A percentile compares a stretch with the other conserved stretches of the same genome.
These are phyloP conservation scores for Toxonevra muliebris DNA, from an alignment of 2,888 invertebrate genomes.

Conservation along the genomic window DNA sequence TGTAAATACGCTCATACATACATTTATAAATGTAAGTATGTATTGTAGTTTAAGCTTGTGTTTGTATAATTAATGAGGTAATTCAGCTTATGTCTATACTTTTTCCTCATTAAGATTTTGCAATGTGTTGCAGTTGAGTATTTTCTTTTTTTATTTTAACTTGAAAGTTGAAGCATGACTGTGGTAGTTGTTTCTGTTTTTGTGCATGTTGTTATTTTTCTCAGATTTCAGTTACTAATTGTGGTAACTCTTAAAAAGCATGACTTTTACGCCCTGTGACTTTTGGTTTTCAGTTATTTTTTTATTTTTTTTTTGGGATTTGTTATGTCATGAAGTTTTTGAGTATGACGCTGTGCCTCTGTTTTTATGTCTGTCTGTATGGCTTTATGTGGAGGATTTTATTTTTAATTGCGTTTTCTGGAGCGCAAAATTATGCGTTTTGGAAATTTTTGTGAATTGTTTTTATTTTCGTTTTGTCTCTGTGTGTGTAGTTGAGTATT, in stretches of 20 bases:
- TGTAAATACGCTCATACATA: neutral
- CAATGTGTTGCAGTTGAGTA: slow-evolving; percentile 42
- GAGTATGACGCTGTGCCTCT: neutral
- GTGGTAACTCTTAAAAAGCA: neutral
- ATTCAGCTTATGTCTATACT: slow-evolving; percentile 15
- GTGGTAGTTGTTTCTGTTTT: neutral
- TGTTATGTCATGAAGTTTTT: slow-evolving; percentile 25
- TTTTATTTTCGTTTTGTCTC: neutral
- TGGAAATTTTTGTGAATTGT: slow-evolving; percentile 5
- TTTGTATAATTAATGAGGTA: slow-evolving; percentile 29
- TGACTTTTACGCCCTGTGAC: slow-evolving; percentile 33
- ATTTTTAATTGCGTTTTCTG: slow-evolving; percentile 37
- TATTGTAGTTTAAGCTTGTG: slow-evolving; percentile 15
- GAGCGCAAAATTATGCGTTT: slow-evolving; percentile 31
- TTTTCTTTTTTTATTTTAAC: slow-evolving; percentile 22
- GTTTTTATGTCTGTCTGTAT: neutral
- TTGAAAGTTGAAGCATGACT: slow-evolving; percentile 21
- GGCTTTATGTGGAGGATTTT: slow-evolving; percentile 30
- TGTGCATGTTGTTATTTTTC: slow-evolving; percentile 21
- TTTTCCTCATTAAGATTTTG: slow-evolving; percentile 42
- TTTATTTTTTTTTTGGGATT: slow-evolving; percentile 20
- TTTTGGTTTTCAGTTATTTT: slow-evolving; percentile 22
- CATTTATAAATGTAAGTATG: slow-evolving; percentile 10
- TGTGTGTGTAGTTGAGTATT: no score
- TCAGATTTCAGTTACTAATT: neutral